Evolutionary conservation across 1,140 invertebrate species (phyloP).

Genomic region (Parasteatoda tepidariorum): DNA sequence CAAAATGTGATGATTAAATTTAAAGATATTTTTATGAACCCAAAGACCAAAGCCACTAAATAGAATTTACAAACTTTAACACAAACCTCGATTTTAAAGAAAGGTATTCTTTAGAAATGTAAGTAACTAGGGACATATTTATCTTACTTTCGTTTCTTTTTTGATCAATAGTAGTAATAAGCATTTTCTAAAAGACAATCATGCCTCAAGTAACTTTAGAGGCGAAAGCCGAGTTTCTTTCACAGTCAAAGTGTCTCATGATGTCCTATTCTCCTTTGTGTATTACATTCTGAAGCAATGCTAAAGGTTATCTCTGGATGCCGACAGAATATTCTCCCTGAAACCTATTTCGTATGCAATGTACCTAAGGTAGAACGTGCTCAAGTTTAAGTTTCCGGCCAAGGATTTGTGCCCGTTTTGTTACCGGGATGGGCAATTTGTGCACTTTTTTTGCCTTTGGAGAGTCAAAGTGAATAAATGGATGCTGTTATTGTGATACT

Average conservation of each 20-base stretch:
- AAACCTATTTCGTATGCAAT: conserved; percentile 16
- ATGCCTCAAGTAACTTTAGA: neutral
- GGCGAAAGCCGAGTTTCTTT: neutral
- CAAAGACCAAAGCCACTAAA: too few species aligned
- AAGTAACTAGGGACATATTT: too few species aligned
- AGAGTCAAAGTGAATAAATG: neutral
- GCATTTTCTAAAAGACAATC: neutral
- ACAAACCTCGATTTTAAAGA: too few species aligned
- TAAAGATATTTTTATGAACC: too few species aligned
- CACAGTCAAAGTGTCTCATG: neutral
- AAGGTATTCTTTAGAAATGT: too few species aligned
- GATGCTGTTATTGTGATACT: neutral
- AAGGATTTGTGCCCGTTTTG: conserved; percentile 3
- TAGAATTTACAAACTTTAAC: too few species aligned
- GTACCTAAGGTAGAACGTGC: conserved; percentile 19
- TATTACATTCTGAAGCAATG: conserved; percentile 29
- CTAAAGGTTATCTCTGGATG: conserved; percentile 6
- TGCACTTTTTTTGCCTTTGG: neutral
- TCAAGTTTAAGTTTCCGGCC: conserved; percentile 25
- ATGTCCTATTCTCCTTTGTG: neutral
- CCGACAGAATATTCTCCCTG: neutral
- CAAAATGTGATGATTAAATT: too few species aligned
- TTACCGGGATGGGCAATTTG: conserved; percentile 3
- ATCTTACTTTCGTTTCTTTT: too few species aligned
- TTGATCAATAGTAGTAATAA: neutral